Evolutionary conservation across 2,888 invertebrate species (phyloP).

Genomic region (Diarsia brunnea): DNA sequence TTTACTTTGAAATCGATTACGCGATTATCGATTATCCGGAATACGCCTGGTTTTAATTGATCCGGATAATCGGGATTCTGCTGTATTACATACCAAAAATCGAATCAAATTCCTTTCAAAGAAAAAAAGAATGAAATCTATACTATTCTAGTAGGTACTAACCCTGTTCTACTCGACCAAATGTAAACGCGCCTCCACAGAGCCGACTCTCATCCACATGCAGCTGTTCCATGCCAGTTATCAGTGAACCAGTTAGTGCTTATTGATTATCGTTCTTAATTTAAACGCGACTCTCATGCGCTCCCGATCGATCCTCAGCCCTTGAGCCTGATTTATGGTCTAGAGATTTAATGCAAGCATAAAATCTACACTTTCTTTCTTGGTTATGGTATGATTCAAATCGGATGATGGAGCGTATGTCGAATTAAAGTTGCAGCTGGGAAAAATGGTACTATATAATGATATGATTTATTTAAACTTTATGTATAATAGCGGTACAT

Average conservation of each 20-base stretch:
- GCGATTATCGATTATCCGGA: no score
- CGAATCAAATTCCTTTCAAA: neutral
- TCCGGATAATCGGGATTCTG: no score
- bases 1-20: no score
- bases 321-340: constrained; percentile 63
- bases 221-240: constrained; percentile 48
- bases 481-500: no score
- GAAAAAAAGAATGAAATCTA: no score
- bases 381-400: constrained; percentile 17
- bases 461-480: no score
- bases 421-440: no score
- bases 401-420: neutral
- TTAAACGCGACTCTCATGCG: constrained; percentile 57
- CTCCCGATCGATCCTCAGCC: constrained; percentile 55
- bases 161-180: neutral
- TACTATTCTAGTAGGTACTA: neutral
- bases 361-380: constrained; percentile 39
- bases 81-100: neutral
- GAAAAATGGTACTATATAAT: neutral
- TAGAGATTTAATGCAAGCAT: constrained; percentile 37
- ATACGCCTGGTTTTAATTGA: no score
- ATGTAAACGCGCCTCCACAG: constrained; percentile 10
- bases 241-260: constrained; percentile 60
- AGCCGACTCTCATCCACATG: constrained; percentile 34
- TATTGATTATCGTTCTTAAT: constrained; percentile 64